Evolutionary conservation across 2,113 vertebrate species (phyloP), one percentile per base, ranked within the genome.

Genomic region (Catagonus wagneri): DNA sequence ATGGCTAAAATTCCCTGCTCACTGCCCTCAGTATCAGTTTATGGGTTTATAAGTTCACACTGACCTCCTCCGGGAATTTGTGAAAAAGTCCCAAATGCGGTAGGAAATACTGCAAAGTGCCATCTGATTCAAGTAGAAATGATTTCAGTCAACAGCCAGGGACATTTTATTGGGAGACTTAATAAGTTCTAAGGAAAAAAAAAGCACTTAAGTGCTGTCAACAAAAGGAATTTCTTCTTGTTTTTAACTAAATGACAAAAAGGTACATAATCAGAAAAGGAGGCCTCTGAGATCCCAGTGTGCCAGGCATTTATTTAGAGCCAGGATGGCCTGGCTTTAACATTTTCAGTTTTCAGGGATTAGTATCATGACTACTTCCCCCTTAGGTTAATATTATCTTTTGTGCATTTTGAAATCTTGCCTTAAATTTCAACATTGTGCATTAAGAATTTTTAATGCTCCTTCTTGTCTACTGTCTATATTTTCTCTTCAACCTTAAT

Each of bases 121-220:
- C 56, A 29, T 69, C 23, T 84, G 17, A 93, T 54, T 39, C 39
- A 52, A 81, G 20, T 11, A 80, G 75, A 92, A 89, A 86, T 50
- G 7, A 83, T 52, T 96, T 86, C 75, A 90, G 44, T 32, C 44
- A 89, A 86, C 5, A 61, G 69, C 58, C 68, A 61, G 11, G n/a
- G 71, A 12, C 84, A 76, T 93, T 63, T 78, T 50, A 22, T n/a
- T 79, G 60, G 29, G n/a, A 71, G 36, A 69, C 16, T 61, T 96
- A 63, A 89, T 56, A 95, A 93, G 27, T 75, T 88, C 63, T 95
- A 92, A 93, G 44, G 63, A 85, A 87, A 93, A 91, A 68, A 85
- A 87, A 93, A 91, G 32, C 32, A 61, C 34, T 80, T 29, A 80
- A 54, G n/a, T 83, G 20, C 36, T 89, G 54, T 72, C 50, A 86